These are phyloP conservation scores for Phycodurus eques DNA, from an alignment of 2,113 vertebrate genomes.

Conservation along the genomic window DNA sequence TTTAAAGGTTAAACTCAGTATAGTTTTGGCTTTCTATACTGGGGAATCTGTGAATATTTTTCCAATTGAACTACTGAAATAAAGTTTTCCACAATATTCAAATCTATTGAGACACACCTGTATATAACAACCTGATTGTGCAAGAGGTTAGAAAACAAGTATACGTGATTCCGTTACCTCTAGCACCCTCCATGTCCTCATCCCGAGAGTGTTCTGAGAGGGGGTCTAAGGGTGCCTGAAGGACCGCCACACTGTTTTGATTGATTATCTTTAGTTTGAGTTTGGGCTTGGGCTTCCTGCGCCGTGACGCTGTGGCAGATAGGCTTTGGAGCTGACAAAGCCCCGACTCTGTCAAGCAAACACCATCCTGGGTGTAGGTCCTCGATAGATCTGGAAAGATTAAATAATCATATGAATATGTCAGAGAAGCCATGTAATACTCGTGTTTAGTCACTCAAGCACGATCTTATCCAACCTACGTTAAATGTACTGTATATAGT, in stretches of 20 bases:
- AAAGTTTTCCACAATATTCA: too few species aligned
- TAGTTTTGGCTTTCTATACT: too few species aligned
- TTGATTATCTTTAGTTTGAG: slow-evolving; percentile 98
- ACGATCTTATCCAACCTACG: neutral
- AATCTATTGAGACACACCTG: neutral
- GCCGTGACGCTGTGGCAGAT: slow-evolving; percentile 84
- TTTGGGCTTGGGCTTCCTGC: slow-evolving; percentile 92
- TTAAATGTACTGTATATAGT: neutral
- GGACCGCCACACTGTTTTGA: slow-evolving; percentile 97
- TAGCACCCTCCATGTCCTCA: slow-evolving; percentile 87
- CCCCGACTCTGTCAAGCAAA: slow-evolving; percentile 94
- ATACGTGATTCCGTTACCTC: slow-evolving; percentile 75
- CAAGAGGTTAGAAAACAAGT: neutral
- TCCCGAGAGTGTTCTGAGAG: slow-evolving; percentile 89
- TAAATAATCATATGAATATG: neutral
- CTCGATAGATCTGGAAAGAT: slow-evolving; percentile 81
- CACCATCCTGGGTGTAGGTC: slow-evolving; percentile 97
- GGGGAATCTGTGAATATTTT: too few species aligned
- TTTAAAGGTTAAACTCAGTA: too few species aligned
- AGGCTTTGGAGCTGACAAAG: slow-evolving; percentile 95
- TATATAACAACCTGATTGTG: neutral
- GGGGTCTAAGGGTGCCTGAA: slow-evolving; percentile 87
- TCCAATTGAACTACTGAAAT: too few species aligned
- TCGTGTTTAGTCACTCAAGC: neutral
- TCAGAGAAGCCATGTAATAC: neutral